Conservation (phyloP, 2,888 invertebrate species). For the Synergus laeviventris region DNA sequence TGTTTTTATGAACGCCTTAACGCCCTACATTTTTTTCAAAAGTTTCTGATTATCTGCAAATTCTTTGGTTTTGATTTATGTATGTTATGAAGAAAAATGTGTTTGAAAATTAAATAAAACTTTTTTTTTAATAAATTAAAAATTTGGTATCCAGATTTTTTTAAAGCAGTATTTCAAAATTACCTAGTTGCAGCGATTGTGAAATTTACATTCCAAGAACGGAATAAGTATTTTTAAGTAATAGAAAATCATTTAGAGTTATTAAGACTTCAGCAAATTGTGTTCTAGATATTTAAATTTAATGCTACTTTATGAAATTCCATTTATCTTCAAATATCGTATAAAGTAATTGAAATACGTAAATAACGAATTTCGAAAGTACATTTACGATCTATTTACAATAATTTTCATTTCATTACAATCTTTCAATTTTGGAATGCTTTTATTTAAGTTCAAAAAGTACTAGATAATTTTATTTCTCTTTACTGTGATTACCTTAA, state of each 20-base stretch:
- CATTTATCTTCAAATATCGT: not conserved
- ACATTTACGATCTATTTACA: not conserved
- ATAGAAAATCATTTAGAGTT: not conserved
- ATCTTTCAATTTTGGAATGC: not conserved
- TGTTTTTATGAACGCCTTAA: not conserved
- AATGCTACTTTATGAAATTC: not conserved
- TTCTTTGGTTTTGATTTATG: not conserved
- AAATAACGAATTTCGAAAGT: not conserved
- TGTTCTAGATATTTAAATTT: not conserved
- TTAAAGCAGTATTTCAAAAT: not conserved
- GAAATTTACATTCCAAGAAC: slow-evolving; percentile 15
- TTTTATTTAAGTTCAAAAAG: not conserved
- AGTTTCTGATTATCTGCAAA: not conserved
- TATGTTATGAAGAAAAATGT: not conserved
- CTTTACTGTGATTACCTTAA: not conserved
- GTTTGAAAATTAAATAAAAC: not conserved
- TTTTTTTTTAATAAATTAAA: not conserved
- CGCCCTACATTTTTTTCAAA: not conserved
- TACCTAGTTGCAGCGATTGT: not conserved
- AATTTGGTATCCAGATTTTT: not conserved
- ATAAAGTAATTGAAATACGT: not conserved
- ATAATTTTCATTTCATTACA: not conserved
- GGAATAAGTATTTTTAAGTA: slow-evolving; percentile 10
- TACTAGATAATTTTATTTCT: not conserved
- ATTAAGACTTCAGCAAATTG: not conserved